Percentiles rank a stretch among this genome's conserved stretches.
These are phyloP conservation scores for Melinaea marsaeus DNA, from an alignment of 2,888 invertebrate species.

Conservation along the genomic window DNA sequence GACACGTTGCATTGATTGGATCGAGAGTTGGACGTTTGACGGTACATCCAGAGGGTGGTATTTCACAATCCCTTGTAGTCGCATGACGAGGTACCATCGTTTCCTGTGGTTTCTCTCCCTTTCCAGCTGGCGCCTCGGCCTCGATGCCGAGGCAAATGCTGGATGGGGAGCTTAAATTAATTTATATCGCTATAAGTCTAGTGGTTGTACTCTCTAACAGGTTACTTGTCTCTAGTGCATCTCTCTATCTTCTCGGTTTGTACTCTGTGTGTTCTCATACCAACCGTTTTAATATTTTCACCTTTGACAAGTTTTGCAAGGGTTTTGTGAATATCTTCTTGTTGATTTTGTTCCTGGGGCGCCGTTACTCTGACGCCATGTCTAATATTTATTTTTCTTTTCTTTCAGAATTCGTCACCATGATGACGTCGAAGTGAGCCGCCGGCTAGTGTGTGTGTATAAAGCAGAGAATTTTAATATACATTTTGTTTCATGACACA, in stretches of 20 bases:
- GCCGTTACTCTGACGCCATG: neutral
- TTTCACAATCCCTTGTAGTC: conserved; percentile 69
- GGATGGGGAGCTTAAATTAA: conserved; percentile 36
- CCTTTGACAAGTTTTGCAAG: conserved; percentile 47
- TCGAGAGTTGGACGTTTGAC: conserved; percentile 20
- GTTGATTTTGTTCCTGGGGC: conserved; percentile 13
- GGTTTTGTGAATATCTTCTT: conserved; percentile 29
- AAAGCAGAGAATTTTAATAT: conserved; percentile 80
- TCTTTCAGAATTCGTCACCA: conserved; percentile 97
- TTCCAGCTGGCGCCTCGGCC: conserved; percentile 44
- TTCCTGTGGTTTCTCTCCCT: conserved; percentile 48
- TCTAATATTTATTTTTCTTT: conserved; percentile 46
- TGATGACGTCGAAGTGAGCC: conserved; percentile 99
- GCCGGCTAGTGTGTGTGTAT: conserved; percentile 81
- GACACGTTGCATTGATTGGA: conserved; percentile 9
- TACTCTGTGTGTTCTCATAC: conserved; percentile 50
- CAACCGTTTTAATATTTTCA: conserved; percentile 34
- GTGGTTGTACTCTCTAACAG: conserved; percentile 54
- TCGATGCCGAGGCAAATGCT: conserved; percentile 37
- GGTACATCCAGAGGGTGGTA: conserved; percentile 62
- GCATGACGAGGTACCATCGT: conserved; percentile 56
- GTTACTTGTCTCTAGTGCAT: conserved; percentile 61
- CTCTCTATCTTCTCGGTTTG: conserved; percentile 56
- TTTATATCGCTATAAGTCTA: conserved; percentile 44
- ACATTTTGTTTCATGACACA: conserved; percentile 80